Evolutionary conservation across 2,888 invertebrate species (phyloP).

Genomic region (Epinotia demarniana): DNA sequence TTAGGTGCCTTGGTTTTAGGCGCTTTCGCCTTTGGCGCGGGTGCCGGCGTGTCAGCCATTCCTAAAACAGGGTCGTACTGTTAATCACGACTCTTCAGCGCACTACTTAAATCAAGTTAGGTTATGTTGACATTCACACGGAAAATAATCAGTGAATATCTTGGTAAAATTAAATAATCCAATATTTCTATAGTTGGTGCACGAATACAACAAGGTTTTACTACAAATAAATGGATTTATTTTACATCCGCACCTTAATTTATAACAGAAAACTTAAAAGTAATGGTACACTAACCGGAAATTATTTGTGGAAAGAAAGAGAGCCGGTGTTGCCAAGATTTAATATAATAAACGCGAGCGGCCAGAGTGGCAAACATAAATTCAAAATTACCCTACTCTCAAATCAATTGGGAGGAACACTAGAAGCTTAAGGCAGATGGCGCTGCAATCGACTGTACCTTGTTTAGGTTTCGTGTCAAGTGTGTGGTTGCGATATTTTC

Average conservation of each 20-base stretch:
- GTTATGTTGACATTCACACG: constrained; percentile 79
- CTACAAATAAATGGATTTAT: constrained; percentile 52
- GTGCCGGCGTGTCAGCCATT: constrained; percentile 87
- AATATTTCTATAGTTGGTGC: constrained; percentile 48
- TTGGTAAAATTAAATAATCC: constrained; percentile 57
- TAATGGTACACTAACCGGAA: constrained; percentile 73
- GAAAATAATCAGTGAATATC: constrained; percentile 70
- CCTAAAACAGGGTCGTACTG: constrained; percentile 67
- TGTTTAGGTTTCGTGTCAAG: too few species aligned
- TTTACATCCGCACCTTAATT: constrained; percentile 51
- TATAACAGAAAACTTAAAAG: constrained; percentile 54
- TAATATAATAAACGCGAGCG: constrained; percentile 3
- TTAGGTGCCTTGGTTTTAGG: constrained; percentile 85
- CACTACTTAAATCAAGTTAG: constrained; percentile 50
- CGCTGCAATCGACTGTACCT: too few species aligned
- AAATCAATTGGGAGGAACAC: too few species aligned
- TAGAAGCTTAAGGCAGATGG: too few species aligned
- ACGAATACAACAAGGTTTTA: constrained; percentile 42
- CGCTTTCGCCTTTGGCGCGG: constrained; percentile 82
- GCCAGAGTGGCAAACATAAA: neutral
- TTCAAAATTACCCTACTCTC: neutral
- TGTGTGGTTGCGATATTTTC: too few species aligned
- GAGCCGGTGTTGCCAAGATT: constrained; percentile 64
- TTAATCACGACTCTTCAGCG: constrained; percentile 50
- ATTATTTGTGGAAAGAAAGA: constrained; percentile 73